Evolutionary conservation across 2,113 vertebrate species (phyloP), one percentile per base, ranked within the genome.

Genomic region (Trogon melanurus): DNA sequence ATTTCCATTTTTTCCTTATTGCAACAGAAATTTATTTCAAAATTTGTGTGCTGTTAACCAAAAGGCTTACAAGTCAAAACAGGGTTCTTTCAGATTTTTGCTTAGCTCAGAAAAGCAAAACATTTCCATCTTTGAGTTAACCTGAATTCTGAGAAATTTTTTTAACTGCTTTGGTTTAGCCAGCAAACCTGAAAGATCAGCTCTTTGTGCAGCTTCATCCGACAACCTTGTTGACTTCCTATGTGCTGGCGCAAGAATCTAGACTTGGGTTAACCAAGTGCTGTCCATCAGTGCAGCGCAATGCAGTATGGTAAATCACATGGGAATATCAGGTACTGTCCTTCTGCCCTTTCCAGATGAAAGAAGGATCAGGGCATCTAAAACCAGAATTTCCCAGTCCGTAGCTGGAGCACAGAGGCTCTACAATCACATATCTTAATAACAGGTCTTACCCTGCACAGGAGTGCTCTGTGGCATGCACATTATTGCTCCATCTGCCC

Each of bases 401-500:
- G 1, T 62, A 61, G 58, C 79, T 86, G 83, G 50, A 87, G 69
- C 79, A 53, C 44, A 21, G 91, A 94, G 58, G 16, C 80, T 48
- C 65, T 65, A 61, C 76, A 56, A 66, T 65, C 81, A 76, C 58
- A 0, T 18, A 61, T 58, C 83, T 84, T 47, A 92, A 75, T 89
- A 93, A 91, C 80, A 92, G 88, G 93, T 85, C 76, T 91, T 67
- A 47, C 69, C 92, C 88, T 76, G 91, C 88, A 16, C 85, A 61
- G 93, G 83, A 93, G 90, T 10, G 53, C 84, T 95, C 91, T 27
- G 12, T 19, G 61, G 87, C 84, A 75, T 47, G 84, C 94, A 47
- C 9, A 0, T 82, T 94, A 85, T 96, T 97, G 87, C 94, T 94
- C 85, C 92, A 94, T 92, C 95, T 89, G 92, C 96, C 91, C 88